Evolutionary conservation across 2,797 vertebrate genomes (phyloP).

Genomic region (Simalia tracyae): DNA sequence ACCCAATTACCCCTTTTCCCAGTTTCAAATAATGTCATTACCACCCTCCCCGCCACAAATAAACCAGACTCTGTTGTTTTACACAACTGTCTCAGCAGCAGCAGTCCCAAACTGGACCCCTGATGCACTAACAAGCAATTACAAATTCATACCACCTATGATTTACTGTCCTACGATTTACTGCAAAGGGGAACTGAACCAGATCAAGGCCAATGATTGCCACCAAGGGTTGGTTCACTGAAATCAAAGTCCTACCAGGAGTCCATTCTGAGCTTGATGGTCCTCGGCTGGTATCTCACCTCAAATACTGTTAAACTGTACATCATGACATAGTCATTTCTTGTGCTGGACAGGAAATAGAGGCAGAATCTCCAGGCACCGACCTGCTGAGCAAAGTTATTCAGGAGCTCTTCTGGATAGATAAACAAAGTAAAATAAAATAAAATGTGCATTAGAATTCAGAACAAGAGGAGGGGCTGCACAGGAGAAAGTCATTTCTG

Average conservation of each 20-base stretch:
- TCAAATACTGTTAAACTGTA: constrained; percentile 99
- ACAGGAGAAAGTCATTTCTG: neutral
- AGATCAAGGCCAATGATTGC: no score
- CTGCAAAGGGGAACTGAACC: neutral
- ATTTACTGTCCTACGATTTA: neutral
- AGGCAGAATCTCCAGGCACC: constrained; percentile 97
- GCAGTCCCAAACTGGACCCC: no score
- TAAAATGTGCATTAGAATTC: constrained; percentile 9
- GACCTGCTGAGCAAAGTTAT: constrained; percentile 97
- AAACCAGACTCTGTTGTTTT: no score
- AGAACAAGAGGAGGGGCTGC: constrained; percentile 19
- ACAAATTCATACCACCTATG: no score
- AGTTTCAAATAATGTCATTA: no score
- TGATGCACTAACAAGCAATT: no score
- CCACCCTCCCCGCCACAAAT: no score
- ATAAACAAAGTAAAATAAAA: neutral
- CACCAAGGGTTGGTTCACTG: neutral
- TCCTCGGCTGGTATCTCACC: constrained; percentile 76
- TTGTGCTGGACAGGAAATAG: constrained; percentile 96
- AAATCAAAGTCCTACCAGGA: neutral
- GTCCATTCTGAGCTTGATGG: neutral
- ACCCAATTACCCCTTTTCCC: no score
- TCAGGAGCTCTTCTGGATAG: constrained; percentile 90
- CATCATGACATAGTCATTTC: constrained; percentile 99
- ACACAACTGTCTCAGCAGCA: no score